phyloP scores from a whole-genome alignment of 2,888 invertebrate species.

The Phania funesta region DNA sequence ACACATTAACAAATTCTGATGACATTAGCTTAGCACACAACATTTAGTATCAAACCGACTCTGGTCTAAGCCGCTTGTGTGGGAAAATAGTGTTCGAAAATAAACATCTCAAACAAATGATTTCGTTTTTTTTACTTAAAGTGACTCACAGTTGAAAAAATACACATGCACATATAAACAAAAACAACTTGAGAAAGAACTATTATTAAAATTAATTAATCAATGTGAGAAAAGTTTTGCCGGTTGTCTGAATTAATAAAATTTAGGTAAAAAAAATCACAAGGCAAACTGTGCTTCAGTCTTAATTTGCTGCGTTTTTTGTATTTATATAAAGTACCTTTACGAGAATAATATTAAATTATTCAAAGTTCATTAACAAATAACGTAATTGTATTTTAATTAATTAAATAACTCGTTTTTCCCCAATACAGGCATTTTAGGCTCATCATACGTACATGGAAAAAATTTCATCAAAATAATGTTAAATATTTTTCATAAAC shows the following conservation, averaged over 20 bases:
- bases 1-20: slow-evolving; percentile 28
- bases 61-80: slow-evolving; percentile 60
- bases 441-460: too few species aligned
- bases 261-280: slow-evolving; percentile 11
- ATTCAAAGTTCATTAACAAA: too few species aligned
- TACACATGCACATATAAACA: slow-evolving; percentile 7
- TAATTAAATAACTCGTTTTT: too few species aligned
- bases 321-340: too few species aligned
- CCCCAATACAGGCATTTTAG: too few species aligned
- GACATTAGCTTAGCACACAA: slow-evolving; percentile 33
- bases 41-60: slow-evolving; percentile 53
- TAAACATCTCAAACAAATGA: neutral
- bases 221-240: neutral
- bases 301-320: too few species aligned
- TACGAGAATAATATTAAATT: too few species aligned
- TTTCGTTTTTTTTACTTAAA: neutral
- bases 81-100: slow-evolving; percentile 27
- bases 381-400: too few species aligned
- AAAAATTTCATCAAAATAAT: too few species aligned
- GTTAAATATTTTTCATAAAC: too few species aligned
- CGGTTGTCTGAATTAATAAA: neutral
- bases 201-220: slow-evolving; percentile 20
- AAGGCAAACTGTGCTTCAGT: slow-evolving; percentile 11
- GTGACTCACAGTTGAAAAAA: slow-evolving; percentile 25
- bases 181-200: neutral